Evolutionary conservation across 1,140 invertebrate genomes (phyloP).

Genomic region (Linepithema humile): DNA sequence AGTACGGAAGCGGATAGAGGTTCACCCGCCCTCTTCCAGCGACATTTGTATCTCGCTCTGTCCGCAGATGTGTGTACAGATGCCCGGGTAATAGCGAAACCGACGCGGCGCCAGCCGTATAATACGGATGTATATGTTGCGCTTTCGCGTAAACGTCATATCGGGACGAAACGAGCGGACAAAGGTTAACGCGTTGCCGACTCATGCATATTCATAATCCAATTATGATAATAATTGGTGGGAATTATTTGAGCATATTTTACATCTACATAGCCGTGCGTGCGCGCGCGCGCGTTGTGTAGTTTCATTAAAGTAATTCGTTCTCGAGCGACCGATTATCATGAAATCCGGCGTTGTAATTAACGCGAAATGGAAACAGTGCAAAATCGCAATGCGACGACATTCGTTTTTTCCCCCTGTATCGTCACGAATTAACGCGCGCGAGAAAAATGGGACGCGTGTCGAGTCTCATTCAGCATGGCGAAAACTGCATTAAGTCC

Average conservation of each 20-base stretch:
- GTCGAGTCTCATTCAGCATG: constrained; percentile 4
- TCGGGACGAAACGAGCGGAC: constrained; percentile 4
- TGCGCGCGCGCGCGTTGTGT: background rate
- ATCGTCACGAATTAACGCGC: constrained; percentile 18
- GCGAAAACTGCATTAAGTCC: constrained; percentile 35
- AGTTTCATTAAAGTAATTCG: constrained; percentile 11
- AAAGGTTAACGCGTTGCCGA: constrained; percentile 37
- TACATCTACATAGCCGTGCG: background rate
- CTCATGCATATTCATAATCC: constrained; percentile 62
- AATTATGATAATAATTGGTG: constrained; percentile 60
- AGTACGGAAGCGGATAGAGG: constrained; percentile 10
- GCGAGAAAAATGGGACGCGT: background rate
- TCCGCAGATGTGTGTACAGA: constrained; percentile 8
- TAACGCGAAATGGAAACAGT: constrained; percentile 21
- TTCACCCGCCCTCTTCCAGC: constrained; percentile 29
- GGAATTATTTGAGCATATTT: constrained; percentile 44
- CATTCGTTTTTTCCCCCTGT: no score
- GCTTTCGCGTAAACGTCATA: constrained; percentile 1
- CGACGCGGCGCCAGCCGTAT: background rate
- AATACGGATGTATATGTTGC: background rate
- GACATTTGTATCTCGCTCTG: constrained; percentile 50
- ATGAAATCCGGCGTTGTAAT: constrained; percentile 37
- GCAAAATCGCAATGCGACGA: background rate
- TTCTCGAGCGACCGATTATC: background rate
- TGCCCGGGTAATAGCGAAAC: background rate